Base-by-base conservation (phyloP, 92 coral and sea anemone genomes). In the Porites evermanni region DNA sequence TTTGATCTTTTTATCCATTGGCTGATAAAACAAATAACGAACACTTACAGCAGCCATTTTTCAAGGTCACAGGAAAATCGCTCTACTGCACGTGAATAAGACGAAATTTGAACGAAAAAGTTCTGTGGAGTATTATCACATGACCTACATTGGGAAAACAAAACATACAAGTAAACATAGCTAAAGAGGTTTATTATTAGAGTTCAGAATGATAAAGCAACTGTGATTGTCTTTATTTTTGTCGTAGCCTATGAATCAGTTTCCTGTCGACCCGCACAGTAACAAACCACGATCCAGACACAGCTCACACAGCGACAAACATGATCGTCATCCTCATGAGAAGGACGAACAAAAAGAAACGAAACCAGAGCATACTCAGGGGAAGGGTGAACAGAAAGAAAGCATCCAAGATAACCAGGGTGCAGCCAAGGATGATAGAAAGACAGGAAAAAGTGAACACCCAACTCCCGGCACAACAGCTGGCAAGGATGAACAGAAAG, bases 241-340 rank as follows among this genome's bases (percentile, higher is more conserved):
- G 2, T 71, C 53, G 8, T 84, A 94, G 98, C 98, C 98, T 2
- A 83, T 88, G 93, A 94, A 94, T 67, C 98, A 94, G 94, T 94
- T 94, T 67, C 98, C 98, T 12, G 95, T 94, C 1, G 98, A 92
- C 71, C 98, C 98, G 11, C 89, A 92, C 63, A 94, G 91, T 74
- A 93, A 93, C 89, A 93, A 94, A 67, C 94, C 93, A 7, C 89
- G 93, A 17, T 82, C 90, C 17, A 77, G 83, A 10, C 81, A 75
- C 60, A 84, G 83, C 77, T 90, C 91, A 16, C 91, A 91, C 79
- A 79, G 89, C n/a, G 93, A 90, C 70, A 88, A 86, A 58, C 90
- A 90, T 16, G 87, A 78, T 12, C 89, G 70, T 53, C 76, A 29
- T 10, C 2, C 78, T 7, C 76, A 72, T 12, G 26, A 89, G 38